Conservation (phyloP, 92 coral and sea anemone species). For the Siderastrea siderea region DNA sequence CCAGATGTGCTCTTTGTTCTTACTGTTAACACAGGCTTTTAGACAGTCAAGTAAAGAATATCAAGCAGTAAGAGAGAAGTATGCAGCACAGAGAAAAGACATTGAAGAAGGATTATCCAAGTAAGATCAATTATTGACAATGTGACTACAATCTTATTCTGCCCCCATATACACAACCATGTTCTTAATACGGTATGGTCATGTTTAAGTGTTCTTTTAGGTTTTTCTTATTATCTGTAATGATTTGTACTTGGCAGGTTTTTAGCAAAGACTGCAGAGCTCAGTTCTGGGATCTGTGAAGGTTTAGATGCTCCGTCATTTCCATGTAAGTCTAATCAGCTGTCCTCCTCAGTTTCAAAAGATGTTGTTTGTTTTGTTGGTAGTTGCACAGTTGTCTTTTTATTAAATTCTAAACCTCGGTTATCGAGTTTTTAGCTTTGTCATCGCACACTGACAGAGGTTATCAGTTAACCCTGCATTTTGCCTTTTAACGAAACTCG, state of each 20-base stretch:
- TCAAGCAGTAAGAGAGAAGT: constrained; percentile 90
- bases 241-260: constrained; percentile 67
- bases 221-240: background rate
- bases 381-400: too few relatives aligned
- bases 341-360: background rate
- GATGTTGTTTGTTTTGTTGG: too few relatives aligned
- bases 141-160: background rate
- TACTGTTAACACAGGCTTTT: constrained; percentile 61
- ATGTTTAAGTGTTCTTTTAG: background rate
- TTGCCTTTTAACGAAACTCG: too few relatives aligned
- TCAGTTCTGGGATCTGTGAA: constrained; percentile 87
- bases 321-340: constrained; percentile 71
- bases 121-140: constrained; percentile 51
- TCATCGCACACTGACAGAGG: too few relatives aligned
- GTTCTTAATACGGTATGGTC: background rate
- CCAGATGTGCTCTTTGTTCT: background rate
- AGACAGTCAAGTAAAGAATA: constrained; percentile 95
- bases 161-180: background rate
- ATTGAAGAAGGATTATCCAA: constrained; percentile 93
- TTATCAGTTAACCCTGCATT: too few relatives aligned
- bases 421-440: too few relatives aligned
- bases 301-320: constrained; percentile 82
- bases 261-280: constrained; percentile 93
- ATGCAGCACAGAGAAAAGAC: constrained; percentile 94
- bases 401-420: too few relatives aligned